A percentile compares a stretch with the other conserved stretches of the same genome.
Conservation (phyloP, 2,797 vertebrate species). For the Eurystomus glaucurus region DNA sequence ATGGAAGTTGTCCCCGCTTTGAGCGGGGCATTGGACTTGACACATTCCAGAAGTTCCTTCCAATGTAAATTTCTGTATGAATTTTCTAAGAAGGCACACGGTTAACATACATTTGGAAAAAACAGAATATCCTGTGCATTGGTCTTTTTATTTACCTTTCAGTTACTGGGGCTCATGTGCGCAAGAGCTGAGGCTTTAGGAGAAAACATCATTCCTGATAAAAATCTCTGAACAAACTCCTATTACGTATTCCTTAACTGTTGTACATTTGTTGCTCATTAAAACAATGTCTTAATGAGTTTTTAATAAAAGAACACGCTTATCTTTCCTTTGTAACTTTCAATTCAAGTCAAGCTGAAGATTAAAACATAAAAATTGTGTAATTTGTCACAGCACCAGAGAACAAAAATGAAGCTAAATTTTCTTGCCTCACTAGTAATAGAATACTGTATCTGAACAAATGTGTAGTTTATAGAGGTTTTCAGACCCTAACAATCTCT, state of each 20-base stretch:
- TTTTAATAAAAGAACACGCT: background rate
- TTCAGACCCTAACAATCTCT: background rate
- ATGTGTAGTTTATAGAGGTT: background rate
- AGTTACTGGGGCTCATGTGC: background rate
- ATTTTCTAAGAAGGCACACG: background rate
- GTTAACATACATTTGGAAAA: background rate
- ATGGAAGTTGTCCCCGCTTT: background rate
- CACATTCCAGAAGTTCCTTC: background rate
- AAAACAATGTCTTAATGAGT: background rate
- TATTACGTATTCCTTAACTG: background rate
- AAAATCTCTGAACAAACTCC: background rate
- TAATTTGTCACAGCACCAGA: background rate
- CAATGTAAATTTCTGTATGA: background rate
- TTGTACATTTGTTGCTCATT: background rate
- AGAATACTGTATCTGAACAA: background rate
- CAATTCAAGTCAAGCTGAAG: conserved; percentile 8
- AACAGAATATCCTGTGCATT: background rate
- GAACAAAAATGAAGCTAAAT: background rate
- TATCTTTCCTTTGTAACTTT: background rate
- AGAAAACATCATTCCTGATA: background rate
- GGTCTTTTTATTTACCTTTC: background rate
- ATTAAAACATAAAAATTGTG: background rate
- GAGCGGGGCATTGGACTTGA: background rate
- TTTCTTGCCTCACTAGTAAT: background rate
- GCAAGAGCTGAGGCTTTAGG: background rate